A percentile compares a stretch with the other conserved stretches of the same genome.
Evolutionary conservation across 1,140 invertebrate genomes (phyloP).

Genomic region (Drosophila pectinifera): DNA sequence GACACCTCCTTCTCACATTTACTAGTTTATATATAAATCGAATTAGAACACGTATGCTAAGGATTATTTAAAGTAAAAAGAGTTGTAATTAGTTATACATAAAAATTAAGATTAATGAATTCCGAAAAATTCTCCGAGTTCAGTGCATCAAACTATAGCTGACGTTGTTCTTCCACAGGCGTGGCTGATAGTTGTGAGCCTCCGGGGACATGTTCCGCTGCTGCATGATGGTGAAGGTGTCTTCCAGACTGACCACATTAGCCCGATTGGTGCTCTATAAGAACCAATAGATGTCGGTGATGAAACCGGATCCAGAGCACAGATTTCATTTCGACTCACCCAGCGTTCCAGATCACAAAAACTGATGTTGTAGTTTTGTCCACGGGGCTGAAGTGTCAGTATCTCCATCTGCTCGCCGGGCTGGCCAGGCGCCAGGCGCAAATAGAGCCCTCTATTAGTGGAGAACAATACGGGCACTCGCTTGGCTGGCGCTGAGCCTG

Average conservation of each 20-base stretch:
- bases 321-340: conserved; percentile 44
- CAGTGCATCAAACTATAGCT: conserved; percentile 53
- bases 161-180: conserved; percentile 48
- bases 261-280: conserved; percentile 76
- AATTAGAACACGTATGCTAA: conserved; percentile 17
- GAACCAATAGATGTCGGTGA: no score
- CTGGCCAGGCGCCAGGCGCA: conserved; percentile 49
- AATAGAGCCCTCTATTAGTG: conserved; percentile 72
- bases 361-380: conserved; percentile 61
- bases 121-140: conserved; percentile 4
- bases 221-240: conserved; percentile 62
- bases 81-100: conserved; percentile 24
- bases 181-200: conserved; percentile 29
- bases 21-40: conserved; percentile 17
- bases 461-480: conserved; percentile 74
- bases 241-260: conserved; percentile 72
- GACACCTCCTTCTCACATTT: not conserved
- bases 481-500: conserved; percentile 64
- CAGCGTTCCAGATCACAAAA: conserved; percentile 81
- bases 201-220: conserved; percentile 35
- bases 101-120: not conserved
- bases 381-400: conserved; percentile 24
- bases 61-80: conserved; percentile 43
- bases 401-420: conserved; percentile 18
- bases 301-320: no score